Evolutionary conservation across 64 coral and sea anemone genomes (phyloP), one percentile per base, ranked within the genome.

Genomic region (Pocillopora damicornis): DNA sequence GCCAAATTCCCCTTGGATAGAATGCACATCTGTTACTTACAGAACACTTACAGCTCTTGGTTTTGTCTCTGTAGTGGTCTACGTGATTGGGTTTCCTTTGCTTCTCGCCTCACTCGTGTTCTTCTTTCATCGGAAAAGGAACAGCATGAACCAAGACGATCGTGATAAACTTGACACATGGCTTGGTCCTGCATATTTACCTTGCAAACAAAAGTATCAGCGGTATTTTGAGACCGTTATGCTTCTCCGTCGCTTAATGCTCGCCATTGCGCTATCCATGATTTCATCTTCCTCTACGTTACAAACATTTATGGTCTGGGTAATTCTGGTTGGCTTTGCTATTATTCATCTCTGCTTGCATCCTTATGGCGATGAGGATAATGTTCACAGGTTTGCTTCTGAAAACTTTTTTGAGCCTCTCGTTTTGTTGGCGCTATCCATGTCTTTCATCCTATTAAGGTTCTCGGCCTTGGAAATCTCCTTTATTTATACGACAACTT

Each of bases 1-100:
- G 82, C 89, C 81, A 23, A 58, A 35, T 61, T 76, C 37, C 34
- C 89, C 89, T 51, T 91, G 89, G 89, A 75, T 91, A 79, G 82
- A 86, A 59, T 91, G 89, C 35, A 76, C 7, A 4, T 86, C 81
- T 78, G 8, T 38, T 3, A 79, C 75, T 17, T 76, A 91, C 45
- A 60, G 2, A 16, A 59, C 35, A 4, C 76, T 91, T 17, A 23
- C 60, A 30, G 37, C 75, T 3, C 76, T 86, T 37, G 75, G 81
- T 34, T 26, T n/a, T 20, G 82, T 91, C 20, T 86, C 89, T 37
- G 51, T 91, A 58, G 73, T 86, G 64, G 15, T 91, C 9, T 83
- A 77, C 36, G 62, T 91, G 3, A 78, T 91, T 18, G 89, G 89
- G 5, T 86, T 86, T 58, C 89, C 89, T 15, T 76, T 86, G 20